Evolutionary conservation across 2,888 invertebrate species (phyloP).

Genomic region (Aleiodes alternator): DNA sequence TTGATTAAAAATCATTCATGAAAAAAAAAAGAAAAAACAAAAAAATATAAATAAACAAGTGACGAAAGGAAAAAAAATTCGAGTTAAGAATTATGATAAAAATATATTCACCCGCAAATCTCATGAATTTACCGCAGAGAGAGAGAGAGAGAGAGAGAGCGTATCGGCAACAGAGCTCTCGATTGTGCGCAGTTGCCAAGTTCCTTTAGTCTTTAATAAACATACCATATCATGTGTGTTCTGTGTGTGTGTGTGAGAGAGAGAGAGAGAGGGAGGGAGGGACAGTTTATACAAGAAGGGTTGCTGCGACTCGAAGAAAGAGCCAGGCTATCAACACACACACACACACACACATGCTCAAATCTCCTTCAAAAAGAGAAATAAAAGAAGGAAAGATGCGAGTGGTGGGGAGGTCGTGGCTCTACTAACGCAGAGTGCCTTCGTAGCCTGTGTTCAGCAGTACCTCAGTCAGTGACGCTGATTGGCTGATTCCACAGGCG

Average conservation of each 20-base stretch:
- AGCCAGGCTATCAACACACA: constrained; percentile 12
- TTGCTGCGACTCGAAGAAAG: constrained; percentile 35
- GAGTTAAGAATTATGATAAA: too few relatives aligned
- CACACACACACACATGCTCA: background rate
- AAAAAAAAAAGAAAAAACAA: too few relatives aligned
- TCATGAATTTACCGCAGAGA: too few relatives aligned
- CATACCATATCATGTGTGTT: background rate
- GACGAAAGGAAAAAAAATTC: too few relatives aligned
- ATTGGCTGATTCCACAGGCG: constrained; percentile 59
- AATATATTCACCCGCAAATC: too few relatives aligned
- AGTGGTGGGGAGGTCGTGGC: background rate
- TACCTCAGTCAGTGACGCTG: constrained; percentile 12
- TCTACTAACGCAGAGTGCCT: background rate
- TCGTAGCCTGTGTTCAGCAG: background rate
- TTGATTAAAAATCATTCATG: too few relatives aligned
- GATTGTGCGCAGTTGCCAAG: constrained; percentile 52
- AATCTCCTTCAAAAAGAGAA: background rate
- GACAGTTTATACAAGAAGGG: constrained; percentile 28
- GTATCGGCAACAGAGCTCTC: background rate
- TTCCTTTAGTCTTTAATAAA: constrained; percentile 18
- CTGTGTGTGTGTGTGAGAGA: too few relatives aligned
- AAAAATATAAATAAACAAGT: too few relatives aligned
- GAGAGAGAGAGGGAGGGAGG: constrained; percentile 1
- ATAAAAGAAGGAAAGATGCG: constrained; percentile 1
- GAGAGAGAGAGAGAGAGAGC: too few relatives aligned